phyloP scores from a whole-genome alignment of 2,113 vertebrate genomes.

The Sciurus niger region DNA sequence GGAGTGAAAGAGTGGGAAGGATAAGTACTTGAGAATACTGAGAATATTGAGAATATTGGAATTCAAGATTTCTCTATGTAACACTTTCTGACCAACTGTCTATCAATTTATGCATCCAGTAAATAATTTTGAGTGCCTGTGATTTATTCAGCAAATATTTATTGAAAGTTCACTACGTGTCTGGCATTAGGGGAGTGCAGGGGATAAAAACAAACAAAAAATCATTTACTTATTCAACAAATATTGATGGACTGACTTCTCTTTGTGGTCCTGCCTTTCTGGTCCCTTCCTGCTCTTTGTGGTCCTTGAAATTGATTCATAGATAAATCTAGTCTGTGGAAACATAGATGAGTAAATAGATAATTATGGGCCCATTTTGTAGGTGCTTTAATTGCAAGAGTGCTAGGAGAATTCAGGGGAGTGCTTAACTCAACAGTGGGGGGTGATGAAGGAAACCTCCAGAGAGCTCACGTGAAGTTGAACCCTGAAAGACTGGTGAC shows the following conservation, averaged over 20 bases:
- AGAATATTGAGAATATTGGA: neutral
- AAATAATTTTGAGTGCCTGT: neutral
- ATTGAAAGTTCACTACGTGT: neutral
- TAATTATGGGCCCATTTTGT: neutral
- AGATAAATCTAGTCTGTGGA: neutral
- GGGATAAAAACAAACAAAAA: neutral
- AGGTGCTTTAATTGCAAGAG: neutral
- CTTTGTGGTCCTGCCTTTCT: neutral
- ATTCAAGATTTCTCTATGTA: neutral
- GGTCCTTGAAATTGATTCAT: neutral
- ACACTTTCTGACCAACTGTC: neutral
- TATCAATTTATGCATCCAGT: neutral
- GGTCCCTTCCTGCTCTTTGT: neutral
- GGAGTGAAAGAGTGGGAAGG: neutral
- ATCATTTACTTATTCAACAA: neutral
- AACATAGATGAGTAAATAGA: neutral
- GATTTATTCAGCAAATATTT: neutral
- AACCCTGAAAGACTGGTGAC: neutral
- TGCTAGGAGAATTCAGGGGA: neutral
- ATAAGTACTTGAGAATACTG: neutral
- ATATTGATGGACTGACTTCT: neutral
- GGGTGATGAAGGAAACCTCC: conserved; percentile 15
- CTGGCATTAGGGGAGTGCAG: neutral
- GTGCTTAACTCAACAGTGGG: neutral
- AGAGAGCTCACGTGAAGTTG: neutral